Evolutionary conservation across 2,113 vertebrate species (phyloP).

Genomic region (Argyrosomus japonicus): DNA sequence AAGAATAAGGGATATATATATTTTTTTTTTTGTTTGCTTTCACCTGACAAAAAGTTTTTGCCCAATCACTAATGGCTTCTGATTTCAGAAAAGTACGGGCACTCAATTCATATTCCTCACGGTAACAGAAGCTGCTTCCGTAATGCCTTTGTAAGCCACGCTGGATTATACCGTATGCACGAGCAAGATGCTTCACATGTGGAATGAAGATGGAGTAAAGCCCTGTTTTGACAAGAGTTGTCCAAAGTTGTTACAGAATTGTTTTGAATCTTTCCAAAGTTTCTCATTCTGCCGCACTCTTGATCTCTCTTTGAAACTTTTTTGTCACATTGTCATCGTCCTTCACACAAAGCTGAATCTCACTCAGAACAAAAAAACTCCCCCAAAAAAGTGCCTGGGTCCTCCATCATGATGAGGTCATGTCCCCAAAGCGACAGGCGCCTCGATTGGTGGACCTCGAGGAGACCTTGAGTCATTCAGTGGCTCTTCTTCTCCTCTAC

Average conservation of each 20-base stretch:
- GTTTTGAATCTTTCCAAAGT: background rate
- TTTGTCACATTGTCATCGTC: background rate
- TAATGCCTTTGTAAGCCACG: conserved; percentile 16
- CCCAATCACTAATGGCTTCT: background rate
- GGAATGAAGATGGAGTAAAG: conserved; percentile 25
- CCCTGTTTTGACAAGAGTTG: conserved; percentile 23
- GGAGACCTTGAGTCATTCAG: conserved; percentile 24
- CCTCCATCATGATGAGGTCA: background rate
- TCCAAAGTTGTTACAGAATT: background rate
- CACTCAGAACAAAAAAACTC: background rate
- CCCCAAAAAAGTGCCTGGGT: background rate
- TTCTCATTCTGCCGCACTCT: too few species aligned
- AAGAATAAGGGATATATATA: background rate
- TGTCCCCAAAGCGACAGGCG: background rate
- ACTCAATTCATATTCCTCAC: background rate
- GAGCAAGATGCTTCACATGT: conserved; percentile 32
- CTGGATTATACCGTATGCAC: background rate
- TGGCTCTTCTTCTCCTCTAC: background rate
- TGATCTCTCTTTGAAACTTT: background rate
- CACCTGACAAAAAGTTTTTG: background rate
- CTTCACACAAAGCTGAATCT: background rate
- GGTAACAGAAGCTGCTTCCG: background rate
- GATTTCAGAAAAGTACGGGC: background rate
- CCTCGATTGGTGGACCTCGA: background rate
- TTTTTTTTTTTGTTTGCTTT: background rate